These are phyloP conservation scores for Littorina saxatilis DNA, from an alignment of 1,140 invertebrate genomes.

Conservation along the genomic window DNA sequence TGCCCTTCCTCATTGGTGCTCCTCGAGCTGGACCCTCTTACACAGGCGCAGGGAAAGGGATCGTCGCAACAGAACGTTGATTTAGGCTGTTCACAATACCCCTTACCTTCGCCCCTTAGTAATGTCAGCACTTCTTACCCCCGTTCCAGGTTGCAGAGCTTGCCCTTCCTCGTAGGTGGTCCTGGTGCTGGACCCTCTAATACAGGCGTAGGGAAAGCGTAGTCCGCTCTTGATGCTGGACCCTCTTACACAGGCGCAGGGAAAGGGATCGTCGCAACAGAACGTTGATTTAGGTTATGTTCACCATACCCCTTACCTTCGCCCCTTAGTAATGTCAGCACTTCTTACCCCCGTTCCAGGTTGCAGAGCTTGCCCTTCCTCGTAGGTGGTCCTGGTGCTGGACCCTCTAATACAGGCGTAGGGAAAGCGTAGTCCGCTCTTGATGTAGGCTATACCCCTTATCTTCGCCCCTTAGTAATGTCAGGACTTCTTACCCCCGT, in stretches of 20 bases:
- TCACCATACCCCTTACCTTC: too few relatives aligned
- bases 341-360: too few relatives aligned
- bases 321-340: too few relatives aligned
- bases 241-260: slow-evolving; percentile 24
- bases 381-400: background rate
- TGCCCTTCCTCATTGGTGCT: background rate
- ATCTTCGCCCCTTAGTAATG: too few relatives aligned
- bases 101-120: background rate
- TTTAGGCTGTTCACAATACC: too few relatives aligned
- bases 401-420: slow-evolving; percentile 18
- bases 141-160: background rate
- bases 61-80: too few relatives aligned
- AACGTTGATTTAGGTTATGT: slow-evolving; percentile 83
- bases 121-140: background rate
- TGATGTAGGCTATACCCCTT: slow-evolving; percentile 88
- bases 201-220: slow-evolving; percentile 31
- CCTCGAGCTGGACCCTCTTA: too few relatives aligned
- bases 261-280: slow-evolving; percentile 45
- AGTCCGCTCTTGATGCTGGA: too few relatives aligned
- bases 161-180: slow-evolving; percentile 5
- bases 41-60: too few relatives aligned
- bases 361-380: slow-evolving; percentile 10
- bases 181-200: background rate
- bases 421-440: slow-evolving; percentile 45
- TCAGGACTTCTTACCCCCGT: background rate